Conservation (phyloP, 2,113 vertebrate genomes). For the Chamaea fasciata region DNA sequence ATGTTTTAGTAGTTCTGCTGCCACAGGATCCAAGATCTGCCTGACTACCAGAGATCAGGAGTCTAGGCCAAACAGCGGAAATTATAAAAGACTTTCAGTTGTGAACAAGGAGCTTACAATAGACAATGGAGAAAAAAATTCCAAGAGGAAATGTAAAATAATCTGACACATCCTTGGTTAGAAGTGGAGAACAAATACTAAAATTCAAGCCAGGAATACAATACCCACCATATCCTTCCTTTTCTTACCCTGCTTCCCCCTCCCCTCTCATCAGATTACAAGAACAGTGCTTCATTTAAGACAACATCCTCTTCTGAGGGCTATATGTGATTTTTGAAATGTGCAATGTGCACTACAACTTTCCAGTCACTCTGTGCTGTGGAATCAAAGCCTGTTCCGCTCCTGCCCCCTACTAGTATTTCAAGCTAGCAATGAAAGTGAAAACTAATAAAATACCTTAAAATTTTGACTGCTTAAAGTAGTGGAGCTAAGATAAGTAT, state of each 20-base stretch:
- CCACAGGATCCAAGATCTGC: neutral
- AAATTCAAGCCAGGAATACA: neutral
- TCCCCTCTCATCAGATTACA: neutral
- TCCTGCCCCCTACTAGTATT: neutral
- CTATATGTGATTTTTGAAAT: neutral
- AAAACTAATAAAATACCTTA: neutral
- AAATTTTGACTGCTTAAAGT: neutral
- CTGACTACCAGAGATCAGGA: neutral
- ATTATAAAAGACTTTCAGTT: neutral
- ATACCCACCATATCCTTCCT: constrained; percentile 16
- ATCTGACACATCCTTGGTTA: neutral
- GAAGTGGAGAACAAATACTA: neutral
- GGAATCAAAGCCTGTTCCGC: neutral
- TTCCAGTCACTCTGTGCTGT: neutral
- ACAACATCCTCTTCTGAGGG: neutral
- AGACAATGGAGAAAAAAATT: constrained; percentile 14
- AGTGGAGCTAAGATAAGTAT: neutral
- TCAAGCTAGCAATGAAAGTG: neutral
- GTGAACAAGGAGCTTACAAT: neutral
- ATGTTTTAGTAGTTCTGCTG: neutral
- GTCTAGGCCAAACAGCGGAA: neutral
- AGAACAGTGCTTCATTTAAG: neutral
- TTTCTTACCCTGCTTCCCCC: neutral
- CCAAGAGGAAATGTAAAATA: constrained; percentile 12
- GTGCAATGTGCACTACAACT: neutral